phyloP scores from a whole-genome alignment of 2,113 vertebrate species.

The Murina feae region DNA sequence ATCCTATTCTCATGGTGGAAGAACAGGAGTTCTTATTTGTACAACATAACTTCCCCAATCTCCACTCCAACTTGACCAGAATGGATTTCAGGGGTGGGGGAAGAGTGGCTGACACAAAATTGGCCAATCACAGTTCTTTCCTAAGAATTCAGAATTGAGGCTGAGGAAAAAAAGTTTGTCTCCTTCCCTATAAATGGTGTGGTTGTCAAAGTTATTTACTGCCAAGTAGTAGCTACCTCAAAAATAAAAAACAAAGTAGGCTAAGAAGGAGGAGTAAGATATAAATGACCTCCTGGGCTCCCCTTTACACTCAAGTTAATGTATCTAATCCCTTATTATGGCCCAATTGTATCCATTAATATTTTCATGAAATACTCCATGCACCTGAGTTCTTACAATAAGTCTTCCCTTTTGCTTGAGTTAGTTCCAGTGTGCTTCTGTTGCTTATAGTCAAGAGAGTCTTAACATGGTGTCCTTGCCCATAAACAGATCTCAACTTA shows the following conservation, averaged over 20 bases:
- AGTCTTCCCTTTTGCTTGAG: not conserved
- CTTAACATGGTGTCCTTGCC: not conserved
- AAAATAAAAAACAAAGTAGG: not conserved
- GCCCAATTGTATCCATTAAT: not conserved
- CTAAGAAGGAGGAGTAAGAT: not conserved
- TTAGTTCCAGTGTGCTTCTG: not conserved
- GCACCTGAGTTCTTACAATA: not conserved
- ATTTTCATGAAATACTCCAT: not conserved
- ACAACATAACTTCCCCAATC: too few species aligned
- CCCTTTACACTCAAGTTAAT: not conserved
- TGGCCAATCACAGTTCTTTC: not conserved
- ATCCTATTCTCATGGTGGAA: not conserved
- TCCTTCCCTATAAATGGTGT: not conserved
- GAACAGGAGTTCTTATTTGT: not conserved
- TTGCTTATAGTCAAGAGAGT: not conserved
- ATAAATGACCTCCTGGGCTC: not conserved
- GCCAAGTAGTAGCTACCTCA: not conserved
- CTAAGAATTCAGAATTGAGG: not conserved
- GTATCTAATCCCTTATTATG: not conserved
- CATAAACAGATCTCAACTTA: not conserved
- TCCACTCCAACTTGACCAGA: not conserved
- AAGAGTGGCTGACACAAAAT: not conserved
- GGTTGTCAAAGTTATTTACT: not conserved
- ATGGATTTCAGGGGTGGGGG: too few species aligned
- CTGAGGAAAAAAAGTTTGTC: not conserved